These are phyloP conservation scores for Tetragnatha montana DNA, from an alignment of 2,888 invertebrate species.

Conservation along the genomic window DNA sequence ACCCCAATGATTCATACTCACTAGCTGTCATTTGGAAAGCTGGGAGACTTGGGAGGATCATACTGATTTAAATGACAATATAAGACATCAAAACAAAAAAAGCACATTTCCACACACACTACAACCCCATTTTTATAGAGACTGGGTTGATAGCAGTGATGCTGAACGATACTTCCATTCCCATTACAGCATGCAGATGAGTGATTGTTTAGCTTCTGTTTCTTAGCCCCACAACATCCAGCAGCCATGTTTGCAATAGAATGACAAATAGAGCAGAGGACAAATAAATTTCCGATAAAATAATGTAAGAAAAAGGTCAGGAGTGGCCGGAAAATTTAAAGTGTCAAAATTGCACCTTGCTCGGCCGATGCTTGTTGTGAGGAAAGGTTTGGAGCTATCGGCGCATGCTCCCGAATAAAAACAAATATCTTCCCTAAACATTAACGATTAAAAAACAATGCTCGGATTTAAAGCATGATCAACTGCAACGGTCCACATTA, in stretches of 20 bases:
- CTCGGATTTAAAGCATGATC: not conserved
- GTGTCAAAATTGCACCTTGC: not conserved
- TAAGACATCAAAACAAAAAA: constrained; percentile 99
- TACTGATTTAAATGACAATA: constrained; percentile 94
- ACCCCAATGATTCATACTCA: constrained; percentile 80
- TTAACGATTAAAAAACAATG: not conserved
- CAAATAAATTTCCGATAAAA: not conserved
- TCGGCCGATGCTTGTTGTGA: not conserved
- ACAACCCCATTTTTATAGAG: constrained; percentile 77
- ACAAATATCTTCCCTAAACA: constrained; percentile 5
- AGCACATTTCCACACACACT: constrained; percentile 96
- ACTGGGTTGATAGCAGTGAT: constrained; percentile 57
- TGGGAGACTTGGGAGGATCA: constrained; percentile 92
- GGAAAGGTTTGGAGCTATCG: not conserved
- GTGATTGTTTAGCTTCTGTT: constrained; percentile 89
- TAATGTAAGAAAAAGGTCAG: not conserved
- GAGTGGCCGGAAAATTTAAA: not conserved
- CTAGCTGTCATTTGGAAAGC: constrained; percentile 96
- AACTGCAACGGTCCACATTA: not conserved
- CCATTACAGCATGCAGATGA: constrained; percentile 79
- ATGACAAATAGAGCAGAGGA: constrained; percentile 1
- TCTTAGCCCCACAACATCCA: constrained; percentile 93
- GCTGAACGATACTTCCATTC: constrained; percentile 73
- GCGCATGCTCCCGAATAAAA: constrained; percentile 16
- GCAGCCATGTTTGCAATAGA: constrained; percentile 83